A percentile compares a stretch with the other conserved stretches of the same genome.
These are phyloP conservation scores for Drosophila monieri DNA, from an alignment of 2,888 invertebrate species.

Conservation along the genomic window DNA sequence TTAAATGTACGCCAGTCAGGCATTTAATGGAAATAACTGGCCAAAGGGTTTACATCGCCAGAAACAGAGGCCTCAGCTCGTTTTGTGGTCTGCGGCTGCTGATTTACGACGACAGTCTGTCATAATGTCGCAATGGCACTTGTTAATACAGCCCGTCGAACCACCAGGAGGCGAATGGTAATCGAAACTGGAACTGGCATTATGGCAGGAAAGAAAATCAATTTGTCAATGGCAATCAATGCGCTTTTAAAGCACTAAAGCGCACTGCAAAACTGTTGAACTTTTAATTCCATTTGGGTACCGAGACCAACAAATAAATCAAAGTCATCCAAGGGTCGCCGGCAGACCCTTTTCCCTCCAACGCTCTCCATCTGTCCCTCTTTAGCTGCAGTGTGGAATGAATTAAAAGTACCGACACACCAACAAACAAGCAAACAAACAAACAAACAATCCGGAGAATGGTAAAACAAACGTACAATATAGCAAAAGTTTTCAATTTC, in stretches of 20 bases:
- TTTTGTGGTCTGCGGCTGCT: conserved; percentile 43
- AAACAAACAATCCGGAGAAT: conserved; percentile 11
- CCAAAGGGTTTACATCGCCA: conserved; percentile 15
- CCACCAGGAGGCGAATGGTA: background rate
- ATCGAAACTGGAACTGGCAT: conserved; percentile 52
- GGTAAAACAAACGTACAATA: conserved; percentile 15
- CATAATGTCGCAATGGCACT: conserved; percentile 48
- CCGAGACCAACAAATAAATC: conserved; percentile 71
- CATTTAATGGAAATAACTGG: conserved; percentile 1
- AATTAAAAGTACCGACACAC: conserved; percentile 64
- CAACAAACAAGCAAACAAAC: conserved; percentile 22
- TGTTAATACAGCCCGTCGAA: conserved; percentile 51
- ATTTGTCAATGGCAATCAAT: conserved; percentile 72
- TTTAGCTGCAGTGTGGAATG: conserved; percentile 68
- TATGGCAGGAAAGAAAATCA: conserved; percentile 63
- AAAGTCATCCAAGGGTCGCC: conserved; percentile 59
- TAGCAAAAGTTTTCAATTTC: conserved; percentile 67
- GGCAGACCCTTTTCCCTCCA: background rate
- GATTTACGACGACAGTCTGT: conserved; percentile 56
- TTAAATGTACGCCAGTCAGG: conserved; percentile 10
- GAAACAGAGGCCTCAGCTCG: conserved; percentile 23
- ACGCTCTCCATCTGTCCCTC: background rate
- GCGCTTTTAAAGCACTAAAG: conserved; percentile 46
- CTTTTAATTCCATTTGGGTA: conserved; percentile 75
- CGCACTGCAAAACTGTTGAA: conserved; percentile 53